Conservation (phyloP, 2,888 invertebrate species). For the Apotomis capreana region DNA sequence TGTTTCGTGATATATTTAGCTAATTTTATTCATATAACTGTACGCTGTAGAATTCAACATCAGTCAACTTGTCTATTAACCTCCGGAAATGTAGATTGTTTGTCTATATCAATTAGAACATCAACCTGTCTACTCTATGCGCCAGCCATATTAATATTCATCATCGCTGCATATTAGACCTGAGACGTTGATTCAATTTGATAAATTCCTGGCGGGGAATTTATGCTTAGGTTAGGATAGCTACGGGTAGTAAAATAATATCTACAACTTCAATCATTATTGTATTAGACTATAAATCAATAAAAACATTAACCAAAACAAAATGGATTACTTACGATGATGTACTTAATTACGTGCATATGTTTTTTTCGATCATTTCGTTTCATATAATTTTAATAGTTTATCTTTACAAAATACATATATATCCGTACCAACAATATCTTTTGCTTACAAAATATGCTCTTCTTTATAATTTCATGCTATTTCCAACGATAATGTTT, state of each 20-base stretch:
- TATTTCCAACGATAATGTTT: constrained; percentile 24
- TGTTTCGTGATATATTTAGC: no score
- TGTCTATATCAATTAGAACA: constrained; percentile 74
- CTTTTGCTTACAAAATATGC: neutral
- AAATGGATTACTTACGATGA: no score
- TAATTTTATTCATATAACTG: no score
- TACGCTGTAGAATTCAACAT: no score
- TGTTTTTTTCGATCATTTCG: no score
- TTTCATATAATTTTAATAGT: no score
- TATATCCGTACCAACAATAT: no score
- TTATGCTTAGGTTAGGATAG: neutral
- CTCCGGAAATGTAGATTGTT: constrained; percentile 52
- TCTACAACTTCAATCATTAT: neutral
- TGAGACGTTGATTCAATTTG: constrained; percentile 59
- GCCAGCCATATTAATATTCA: constrained; percentile 77
- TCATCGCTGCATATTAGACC: constrained; percentile 57
- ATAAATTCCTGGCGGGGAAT: constrained; percentile 46
- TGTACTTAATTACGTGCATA: no score
- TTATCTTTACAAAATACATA: no score
- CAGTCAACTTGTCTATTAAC: constrained; percentile 31
- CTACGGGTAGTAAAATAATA: neutral
- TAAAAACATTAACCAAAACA: no score
- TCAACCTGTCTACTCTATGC: constrained; percentile 44
- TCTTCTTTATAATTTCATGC: neutral
- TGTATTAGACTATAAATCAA: no score